Evolutionary conservation across 1,140 invertebrate species (phyloP).

Genomic region (Drosophila eugracilis): DNA sequence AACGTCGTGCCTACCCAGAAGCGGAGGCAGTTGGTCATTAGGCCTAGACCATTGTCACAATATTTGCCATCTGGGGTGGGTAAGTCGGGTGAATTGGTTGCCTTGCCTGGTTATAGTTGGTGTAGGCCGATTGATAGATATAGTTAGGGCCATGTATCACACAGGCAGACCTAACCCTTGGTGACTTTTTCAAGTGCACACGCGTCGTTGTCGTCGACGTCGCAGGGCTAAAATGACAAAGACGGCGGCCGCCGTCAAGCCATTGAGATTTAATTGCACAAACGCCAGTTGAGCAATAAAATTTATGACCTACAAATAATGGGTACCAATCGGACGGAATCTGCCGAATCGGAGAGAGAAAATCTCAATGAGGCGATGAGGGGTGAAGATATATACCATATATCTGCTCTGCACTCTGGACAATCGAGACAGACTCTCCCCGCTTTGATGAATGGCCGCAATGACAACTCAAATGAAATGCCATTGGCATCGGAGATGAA

Average conservation of each 20-base stretch:
- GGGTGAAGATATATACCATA: conserved; percentile 5
- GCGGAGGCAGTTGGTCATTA: conserved; percentile 46
- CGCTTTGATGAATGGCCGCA: conserved; percentile 71
- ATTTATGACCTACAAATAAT: conserved; percentile 85
- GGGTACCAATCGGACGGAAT: too few species aligned
- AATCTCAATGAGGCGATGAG: neutral
- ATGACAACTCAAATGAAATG: conserved; percentile 42
- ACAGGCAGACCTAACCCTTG: neutral
- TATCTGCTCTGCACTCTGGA: conserved; percentile 2
- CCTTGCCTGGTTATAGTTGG: too few species aligned
- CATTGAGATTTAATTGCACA: conserved; percentile 84
- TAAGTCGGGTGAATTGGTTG: conserved; percentile 6
- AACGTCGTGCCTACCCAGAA: conserved; percentile 14
- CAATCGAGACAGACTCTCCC: conserved; percentile 67
- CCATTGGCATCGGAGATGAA: conserved; percentile 3
- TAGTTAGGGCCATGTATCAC: conserved; percentile 1
- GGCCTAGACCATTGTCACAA: conserved; percentile 64
- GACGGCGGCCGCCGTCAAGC: conserved; percentile 58
- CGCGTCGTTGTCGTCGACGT: too few species aligned
- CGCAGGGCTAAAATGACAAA: conserved; percentile 66
- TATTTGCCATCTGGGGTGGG: too few species aligned
- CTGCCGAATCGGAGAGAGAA: neutral
- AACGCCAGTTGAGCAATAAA: conserved; percentile 84
- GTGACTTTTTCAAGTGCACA: conserved; percentile 42
- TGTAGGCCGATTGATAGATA: conserved; percentile 25